These are phyloP conservation scores for Holothuria scabra DNA, from an alignment of 53 echinoderm and acorn worm genomes.

Conservation along the genomic window DNA sequence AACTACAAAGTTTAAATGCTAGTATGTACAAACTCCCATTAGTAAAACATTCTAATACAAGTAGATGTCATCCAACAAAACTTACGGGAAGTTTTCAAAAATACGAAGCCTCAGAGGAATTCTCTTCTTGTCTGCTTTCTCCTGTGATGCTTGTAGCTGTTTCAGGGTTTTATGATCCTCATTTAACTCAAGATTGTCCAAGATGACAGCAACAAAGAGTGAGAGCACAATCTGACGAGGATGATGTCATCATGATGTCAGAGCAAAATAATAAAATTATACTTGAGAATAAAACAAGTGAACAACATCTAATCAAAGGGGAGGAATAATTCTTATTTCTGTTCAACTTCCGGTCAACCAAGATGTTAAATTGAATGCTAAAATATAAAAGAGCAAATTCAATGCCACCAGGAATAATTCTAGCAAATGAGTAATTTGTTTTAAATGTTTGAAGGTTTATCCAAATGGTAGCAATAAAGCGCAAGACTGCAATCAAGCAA, in stretches of 20 bases:
- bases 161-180: conserved; percentile 91
- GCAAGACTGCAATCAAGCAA: conserved; percentile 83
- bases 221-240: conserved; percentile 87
- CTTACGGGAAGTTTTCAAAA: conserved; percentile 99
- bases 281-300: too few species aligned
- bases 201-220: conserved; percentile 98
- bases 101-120: conserved; percentile 83
- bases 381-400: too few species aligned
- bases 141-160: conserved; percentile 89
- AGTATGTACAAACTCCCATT: too few species aligned
- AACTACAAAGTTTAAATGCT: too few species aligned
- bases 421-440: too few species aligned
- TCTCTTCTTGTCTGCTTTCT: conserved; percentile 70
- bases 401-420: too few species aligned
- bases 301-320: too few species aligned
- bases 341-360: too few species aligned
- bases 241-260: background rate
- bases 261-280: too few species aligned
- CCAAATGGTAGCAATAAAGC: conserved; percentile 98
- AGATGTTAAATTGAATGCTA: too few species aligned
- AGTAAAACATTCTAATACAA: too few species aligned
- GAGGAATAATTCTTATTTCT: too few species aligned
- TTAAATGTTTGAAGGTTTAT: conserved; percentile 66
- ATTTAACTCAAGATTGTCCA: conserved; percentile 97
- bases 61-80: background rate